These are phyloP conservation scores for Spodoptera litura DNA, from an alignment of 1,140 invertebrate genomes.

Conservation along the genomic window DNA sequence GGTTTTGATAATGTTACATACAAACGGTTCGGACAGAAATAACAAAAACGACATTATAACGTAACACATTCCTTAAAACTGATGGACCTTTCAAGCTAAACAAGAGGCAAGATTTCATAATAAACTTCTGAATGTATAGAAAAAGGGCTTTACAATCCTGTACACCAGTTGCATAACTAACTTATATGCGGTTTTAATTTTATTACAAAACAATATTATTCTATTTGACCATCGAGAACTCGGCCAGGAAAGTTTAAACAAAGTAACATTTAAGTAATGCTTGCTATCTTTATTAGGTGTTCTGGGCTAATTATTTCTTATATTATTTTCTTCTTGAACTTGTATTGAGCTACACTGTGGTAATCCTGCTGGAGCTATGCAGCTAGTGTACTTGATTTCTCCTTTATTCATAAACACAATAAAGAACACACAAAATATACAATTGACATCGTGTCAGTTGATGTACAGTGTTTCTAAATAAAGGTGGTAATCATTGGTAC, in stretches of 20 bases:
- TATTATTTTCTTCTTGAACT: background rate
- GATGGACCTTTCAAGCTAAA: background rate
- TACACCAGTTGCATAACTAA: constrained; percentile 36
- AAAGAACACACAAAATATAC: background rate
- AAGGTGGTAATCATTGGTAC: constrained; percentile 10
- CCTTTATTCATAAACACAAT: constrained; percentile 9
- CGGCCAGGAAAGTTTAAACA: too few relatives aligned
- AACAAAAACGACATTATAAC: too few relatives aligned
- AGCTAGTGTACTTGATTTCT: constrained; percentile 19
- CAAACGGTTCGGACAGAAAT: too few relatives aligned
- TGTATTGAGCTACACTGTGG: background rate
- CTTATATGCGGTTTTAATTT: background rate
- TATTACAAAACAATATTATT: background rate
- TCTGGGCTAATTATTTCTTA: background rate
- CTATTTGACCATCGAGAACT: background rate
- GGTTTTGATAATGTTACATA: too few relatives aligned
- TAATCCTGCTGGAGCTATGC: constrained; percentile 22
- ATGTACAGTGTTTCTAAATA: background rate
- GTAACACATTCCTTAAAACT: too few relatives aligned
- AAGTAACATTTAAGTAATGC: background rate
- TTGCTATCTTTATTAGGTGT: background rate
- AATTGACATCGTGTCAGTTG: too few relatives aligned
- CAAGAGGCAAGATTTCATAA: background rate
- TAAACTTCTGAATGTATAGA: constrained; percentile 24
- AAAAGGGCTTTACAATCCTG: constrained; percentile 1